These are phyloP conservation scores for Arizona elegans DNA, from an alignment of 2,113 vertebrate species.

Conservation along the genomic window DNA sequence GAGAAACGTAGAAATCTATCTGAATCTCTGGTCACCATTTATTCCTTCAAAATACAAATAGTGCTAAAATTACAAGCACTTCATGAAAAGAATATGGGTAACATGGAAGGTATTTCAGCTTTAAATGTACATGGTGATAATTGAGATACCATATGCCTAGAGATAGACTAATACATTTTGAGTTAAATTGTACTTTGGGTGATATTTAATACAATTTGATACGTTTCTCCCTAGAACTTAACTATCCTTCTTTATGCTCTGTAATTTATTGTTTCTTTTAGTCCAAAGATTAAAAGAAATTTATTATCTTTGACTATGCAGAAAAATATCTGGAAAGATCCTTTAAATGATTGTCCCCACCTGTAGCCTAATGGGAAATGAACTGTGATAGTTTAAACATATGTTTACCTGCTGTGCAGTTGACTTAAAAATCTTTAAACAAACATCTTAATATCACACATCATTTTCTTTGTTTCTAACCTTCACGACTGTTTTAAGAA, in stretches of 20 bases:
- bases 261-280: background rate
- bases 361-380: background rate
- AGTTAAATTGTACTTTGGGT: background rate
- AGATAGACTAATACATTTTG: background rate
- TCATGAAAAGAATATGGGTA: background rate
- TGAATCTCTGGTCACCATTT: background rate
- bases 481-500: background rate
- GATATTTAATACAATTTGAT: background rate
- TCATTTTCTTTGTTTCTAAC: background rate
- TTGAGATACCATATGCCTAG: background rate
- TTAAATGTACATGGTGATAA: background rate
- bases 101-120: background rate
- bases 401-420: background rate
- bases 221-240: background rate
- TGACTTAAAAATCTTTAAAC: background rate
- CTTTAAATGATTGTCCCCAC: background rate
- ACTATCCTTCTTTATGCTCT: background rate
- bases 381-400: background rate
- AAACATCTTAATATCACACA: background rate
- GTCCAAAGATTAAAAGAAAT: background rate
- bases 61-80: background rate
- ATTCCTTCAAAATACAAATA: background rate
- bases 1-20: background rate
- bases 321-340: background rate
- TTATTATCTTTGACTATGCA: background rate